phyloP scores from a whole-genome alignment of 2,797 vertebrate species.

The Poliocrania exsul region DNA sequence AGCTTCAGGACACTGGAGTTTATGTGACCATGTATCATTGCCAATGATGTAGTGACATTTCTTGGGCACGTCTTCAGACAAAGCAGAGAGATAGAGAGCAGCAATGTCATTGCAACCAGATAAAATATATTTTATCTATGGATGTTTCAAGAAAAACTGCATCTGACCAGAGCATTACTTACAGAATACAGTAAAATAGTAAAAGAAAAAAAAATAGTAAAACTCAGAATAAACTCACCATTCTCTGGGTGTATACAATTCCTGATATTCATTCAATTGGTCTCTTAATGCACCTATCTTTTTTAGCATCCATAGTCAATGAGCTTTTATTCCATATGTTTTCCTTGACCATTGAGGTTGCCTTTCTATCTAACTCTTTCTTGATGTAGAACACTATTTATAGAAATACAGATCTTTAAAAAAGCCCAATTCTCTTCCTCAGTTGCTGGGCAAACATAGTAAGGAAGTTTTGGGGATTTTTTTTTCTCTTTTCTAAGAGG shows the following conservation, averaged over 20 bases:
- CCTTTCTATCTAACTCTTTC: not conserved
- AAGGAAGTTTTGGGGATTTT: not conserved
- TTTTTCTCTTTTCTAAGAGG: not conserved
- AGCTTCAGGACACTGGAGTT: not conserved
- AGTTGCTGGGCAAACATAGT: not conserved
- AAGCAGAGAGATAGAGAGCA: not conserved
- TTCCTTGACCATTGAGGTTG: not conserved
- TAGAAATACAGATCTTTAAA: not conserved
- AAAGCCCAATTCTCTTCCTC: not conserved
- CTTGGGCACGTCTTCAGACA: not conserved
- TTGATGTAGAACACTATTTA: not conserved
- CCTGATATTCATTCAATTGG: not conserved
- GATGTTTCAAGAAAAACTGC: not conserved
- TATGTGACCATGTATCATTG: not conserved
- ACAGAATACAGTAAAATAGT: not conserved
- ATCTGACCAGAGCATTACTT: not conserved
- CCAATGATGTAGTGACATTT: not conserved
- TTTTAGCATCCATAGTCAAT: not conserved
- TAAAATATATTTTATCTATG: not conserved
- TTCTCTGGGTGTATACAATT: not conserved
- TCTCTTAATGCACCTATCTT: not conserved
- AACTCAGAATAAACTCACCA: not conserved
- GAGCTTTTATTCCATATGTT: not conserved
- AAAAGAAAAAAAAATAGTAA: not conserved
- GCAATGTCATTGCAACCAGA: not conserved